Evolutionary conservation across 2,888 invertebrate genomes (phyloP).

Genomic region (Halocaridina rubra): DNA sequence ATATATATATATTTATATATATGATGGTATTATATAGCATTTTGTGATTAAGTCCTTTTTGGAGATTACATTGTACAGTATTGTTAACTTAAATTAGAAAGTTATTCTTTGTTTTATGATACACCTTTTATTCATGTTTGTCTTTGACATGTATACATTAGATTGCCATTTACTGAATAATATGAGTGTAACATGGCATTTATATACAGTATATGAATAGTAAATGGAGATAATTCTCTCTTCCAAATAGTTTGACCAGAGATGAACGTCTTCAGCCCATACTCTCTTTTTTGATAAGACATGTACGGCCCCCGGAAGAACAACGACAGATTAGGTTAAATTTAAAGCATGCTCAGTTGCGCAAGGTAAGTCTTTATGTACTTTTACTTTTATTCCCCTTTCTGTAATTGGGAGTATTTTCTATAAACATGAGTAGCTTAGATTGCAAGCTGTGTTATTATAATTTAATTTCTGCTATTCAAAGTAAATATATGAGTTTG

Average conservation of each 20-base stretch:
- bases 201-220: too few species aligned
- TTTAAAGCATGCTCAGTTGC: slow-evolving; percentile 30
- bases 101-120: too few species aligned
- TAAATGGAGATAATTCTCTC: too few species aligned
- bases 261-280: slow-evolving; percentile 17
- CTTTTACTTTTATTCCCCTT: not conserved
- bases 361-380: slow-evolving; percentile 13
- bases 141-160: not conserved
- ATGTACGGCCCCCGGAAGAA: slow-evolving; percentile 27
- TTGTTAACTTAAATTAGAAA: too few species aligned
- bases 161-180: too few species aligned
- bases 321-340: slow-evolving; percentile 29
- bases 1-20: slow-evolving; percentile 8
- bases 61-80: too few species aligned
- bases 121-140: too few species aligned
- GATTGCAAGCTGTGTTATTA: not conserved
- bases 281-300: slow-evolving; percentile 18
- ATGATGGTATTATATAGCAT: too few species aligned
- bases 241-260: slow-evolving; percentile 23
- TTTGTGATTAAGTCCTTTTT: too few species aligned
- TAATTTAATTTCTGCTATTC: not conserved
- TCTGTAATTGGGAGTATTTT: not conserved
- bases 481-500: too few species aligned
- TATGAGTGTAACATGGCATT: too few species aligned
- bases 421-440: not conserved